phyloP scores from a whole-genome alignment of 2,888 invertebrate genomes.

The Meteorus cinctellus region DNA sequence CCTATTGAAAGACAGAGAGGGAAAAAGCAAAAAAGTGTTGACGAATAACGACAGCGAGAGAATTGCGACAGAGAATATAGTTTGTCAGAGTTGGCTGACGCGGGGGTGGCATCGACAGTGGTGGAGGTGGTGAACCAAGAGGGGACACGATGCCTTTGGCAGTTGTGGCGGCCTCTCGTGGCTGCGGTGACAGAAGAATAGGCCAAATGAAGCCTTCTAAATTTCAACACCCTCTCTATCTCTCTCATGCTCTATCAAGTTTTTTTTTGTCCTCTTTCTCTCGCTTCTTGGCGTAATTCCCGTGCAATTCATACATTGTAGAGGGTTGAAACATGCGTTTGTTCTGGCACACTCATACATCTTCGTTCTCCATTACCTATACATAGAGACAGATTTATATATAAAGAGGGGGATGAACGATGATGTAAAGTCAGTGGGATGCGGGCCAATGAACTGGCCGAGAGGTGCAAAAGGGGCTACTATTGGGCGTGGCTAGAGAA shows the following conservation, averaged over 20 bases:
- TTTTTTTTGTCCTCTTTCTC: slow-evolving; percentile 7
- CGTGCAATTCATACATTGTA: slow-evolving; percentile 10
- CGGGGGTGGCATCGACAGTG: no score
- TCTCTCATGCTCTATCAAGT: background rate
- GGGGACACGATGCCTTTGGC: slow-evolving; percentile 5
- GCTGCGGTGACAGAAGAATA: slow-evolving; percentile 61
- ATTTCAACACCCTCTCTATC: slow-evolving; percentile 64
- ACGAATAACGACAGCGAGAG: no score
- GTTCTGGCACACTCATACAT: slow-evolving; percentile 10
- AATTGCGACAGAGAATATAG: no score
- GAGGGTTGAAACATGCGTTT: slow-evolving; percentile 31
- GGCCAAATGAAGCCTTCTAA: slow-evolving; percentile 71
- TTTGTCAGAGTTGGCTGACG: no score
- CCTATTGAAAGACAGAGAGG: no score
- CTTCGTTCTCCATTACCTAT: slow-evolving; percentile 7
- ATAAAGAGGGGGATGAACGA: slow-evolving; percentile 58
- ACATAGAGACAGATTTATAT: background rate
- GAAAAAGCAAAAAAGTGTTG: no score
- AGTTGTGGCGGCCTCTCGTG: slow-evolving; percentile 12
- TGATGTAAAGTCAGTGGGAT: slow-evolving; percentile 66
- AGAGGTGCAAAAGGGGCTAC: slow-evolving; percentile 60
- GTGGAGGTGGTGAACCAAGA: slow-evolving; percentile 3
- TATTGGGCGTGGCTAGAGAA: slow-evolving; percentile 67
- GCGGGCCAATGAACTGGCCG: slow-evolving; percentile 70
- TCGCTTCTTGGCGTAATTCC: slow-evolving; percentile 9